Evolutionary conservation across 2,113 vertebrate species (phyloP), one percentile per base, ranked within the genome.

Genomic region (Prunella himalayana): DNA sequence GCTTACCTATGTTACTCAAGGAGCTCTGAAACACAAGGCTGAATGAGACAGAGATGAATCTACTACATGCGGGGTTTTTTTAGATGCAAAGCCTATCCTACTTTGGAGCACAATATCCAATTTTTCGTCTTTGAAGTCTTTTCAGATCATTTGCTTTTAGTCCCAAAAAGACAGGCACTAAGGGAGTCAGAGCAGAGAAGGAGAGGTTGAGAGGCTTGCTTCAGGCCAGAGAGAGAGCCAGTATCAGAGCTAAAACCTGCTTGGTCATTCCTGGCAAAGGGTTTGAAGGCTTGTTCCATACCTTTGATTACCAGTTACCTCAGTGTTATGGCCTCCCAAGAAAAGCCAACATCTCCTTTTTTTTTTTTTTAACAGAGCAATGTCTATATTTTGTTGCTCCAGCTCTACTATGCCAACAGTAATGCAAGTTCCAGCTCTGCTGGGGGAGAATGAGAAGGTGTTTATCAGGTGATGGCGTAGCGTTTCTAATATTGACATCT

Each of bases 11-110:
- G 27, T 54, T 59, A 30, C 7, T 72, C 13, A 18, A 77, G 35
- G 53, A 89, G 7, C 42, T 89, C 49, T 69, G 41, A 72, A 79
- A 35, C 13, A 33, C 17, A 31, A 47, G 47, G 9, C 45, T 76
- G 61, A 72, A 28, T 51, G 72, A 13, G 42, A 22, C 30, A 79
- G 60, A 70, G 24, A 28, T 78, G 8, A 82, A 42, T 77, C 39
- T 63, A 54, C 54, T 31, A n/a, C 0, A 0, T 20, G 15, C 0
- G 1, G 1, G 1, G 22, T 1, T 24, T 75, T 71, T 60, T 49
- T 2, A 8, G 60, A 84, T 66, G 30, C 15, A 80, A 79, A 64
- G 6, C 37, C 25, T 57, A 7, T 44, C 5, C 13, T 37, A 7
- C 12, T 79, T 88, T 50, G 24, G 15, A 73, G 27, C 13, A 16